Base-by-base conservation (phyloP, 2,888 invertebrate genomes). In the Teinopalpus imperialis region DNA sequence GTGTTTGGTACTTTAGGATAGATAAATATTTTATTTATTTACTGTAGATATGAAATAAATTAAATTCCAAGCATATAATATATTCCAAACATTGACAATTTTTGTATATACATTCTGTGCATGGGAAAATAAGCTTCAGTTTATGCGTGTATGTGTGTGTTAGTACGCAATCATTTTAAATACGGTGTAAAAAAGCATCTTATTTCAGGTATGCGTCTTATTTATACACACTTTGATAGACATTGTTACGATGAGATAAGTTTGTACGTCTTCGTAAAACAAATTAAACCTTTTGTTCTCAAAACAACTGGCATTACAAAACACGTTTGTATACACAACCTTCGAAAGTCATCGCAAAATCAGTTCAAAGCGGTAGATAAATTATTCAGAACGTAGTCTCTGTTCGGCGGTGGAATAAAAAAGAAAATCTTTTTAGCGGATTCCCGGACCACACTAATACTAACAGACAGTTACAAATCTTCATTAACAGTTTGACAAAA, bases 401-500 rank as follows among this genome's bases (percentile, higher is more conserved):
- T 66, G 70, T 75, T 74, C 70, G 69, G 56, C 62, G 55, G 53
- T 49, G 59, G 54, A 53, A 60, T 73, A 69, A 73, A 72, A 69
- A 75, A 70, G 68, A 57, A 64, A 58, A 63, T 70, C 65, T 62
- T 64, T 69, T 74, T 66, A 70, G 69, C 65, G 67, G 66, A 60
- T 49, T 48, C 49, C 51, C 61, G 56, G 72, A 71, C 76, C 77
- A 74, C 76, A 70, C 70, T 71, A 74, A 72, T 68, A 60, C 57
- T 58, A 64, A 61, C 68, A 56, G 75, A 69, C 74, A 68, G 74
- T 66, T 71, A 81, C 80, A 81, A 81, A 81, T 81, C 77, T 81
- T 82, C 77, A 79, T 82, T 81, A 79, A 75, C 73, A 74, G 64
- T 66, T 70, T 76, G 78, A 81, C 78, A 78, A 78, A 79, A 78